Percentiles rank a stretch among this genome's conserved stretches.
These are phyloP conservation scores for Cladorhizidae sp. DNA, from an alignment of 37 sponge, comb jelly and placozoan species.

Conservation along the genomic window DNA sequence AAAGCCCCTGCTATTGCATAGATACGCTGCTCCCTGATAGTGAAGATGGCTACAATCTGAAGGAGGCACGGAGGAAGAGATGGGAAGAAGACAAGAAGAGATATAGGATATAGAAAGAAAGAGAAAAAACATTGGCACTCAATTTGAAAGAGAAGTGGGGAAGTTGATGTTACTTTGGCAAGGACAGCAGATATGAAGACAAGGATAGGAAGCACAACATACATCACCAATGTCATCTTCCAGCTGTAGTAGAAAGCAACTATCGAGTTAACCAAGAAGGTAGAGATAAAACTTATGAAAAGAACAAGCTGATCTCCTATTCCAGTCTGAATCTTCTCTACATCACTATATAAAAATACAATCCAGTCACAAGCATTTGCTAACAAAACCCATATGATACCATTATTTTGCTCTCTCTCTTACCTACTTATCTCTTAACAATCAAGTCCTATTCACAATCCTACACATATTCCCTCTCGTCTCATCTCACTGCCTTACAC, in stretches of 20 bases:
- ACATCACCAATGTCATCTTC: constrained; percentile 87
- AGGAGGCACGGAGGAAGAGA: too few species aligned
- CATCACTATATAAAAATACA: constrained; percentile 62
- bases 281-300: constrained; percentile 68
- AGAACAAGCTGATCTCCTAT: constrained; percentile 89
- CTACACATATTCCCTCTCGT: too few species aligned
- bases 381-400: too few species aligned
- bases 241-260: constrained; percentile 79
- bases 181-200: constrained; percentile 26
- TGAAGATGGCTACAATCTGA: constrained; percentile 63
- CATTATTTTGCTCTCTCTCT: too few species aligned
- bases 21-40: constrained; percentile 76
- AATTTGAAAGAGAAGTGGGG: too few species aligned
- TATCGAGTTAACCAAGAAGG: constrained; percentile 75
- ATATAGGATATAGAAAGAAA: too few species aligned
- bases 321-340: constrained; percentile 93
- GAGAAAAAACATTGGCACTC: too few species aligned
- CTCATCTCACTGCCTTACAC: too few species aligned
- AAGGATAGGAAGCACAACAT: constrained; percentile 71
- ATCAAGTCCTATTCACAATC: too few species aligned
- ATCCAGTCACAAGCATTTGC: too few species aligned
- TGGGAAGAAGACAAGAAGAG: too few species aligned
- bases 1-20: constrained; percentile 92
- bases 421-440: too few species aligned
- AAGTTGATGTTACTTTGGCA: constrained; percentile 57